Evolutionary conservation across 2,797 vertebrate genomes (phyloP).

Genomic region (Ctenopoma multispine): DNA sequence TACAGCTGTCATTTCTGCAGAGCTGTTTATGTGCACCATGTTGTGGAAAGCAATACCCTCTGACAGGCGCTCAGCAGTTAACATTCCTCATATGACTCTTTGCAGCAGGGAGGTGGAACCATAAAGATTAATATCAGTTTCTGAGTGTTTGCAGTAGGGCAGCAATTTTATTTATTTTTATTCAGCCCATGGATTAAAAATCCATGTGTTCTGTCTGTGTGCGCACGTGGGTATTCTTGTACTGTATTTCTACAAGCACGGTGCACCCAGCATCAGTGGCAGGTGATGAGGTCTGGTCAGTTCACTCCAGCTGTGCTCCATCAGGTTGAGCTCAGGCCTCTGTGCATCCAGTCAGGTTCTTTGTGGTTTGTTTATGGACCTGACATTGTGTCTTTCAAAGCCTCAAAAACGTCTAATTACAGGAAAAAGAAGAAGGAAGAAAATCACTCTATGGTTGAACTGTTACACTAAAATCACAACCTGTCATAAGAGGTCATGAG

Average conservation of each 20-base stretch:
- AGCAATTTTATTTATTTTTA: constrained; percentile 54
- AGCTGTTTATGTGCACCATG: background rate
- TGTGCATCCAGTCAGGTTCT: background rate
- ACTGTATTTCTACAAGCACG: background rate
- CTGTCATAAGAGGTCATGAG: background rate
- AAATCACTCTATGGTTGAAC: background rate
- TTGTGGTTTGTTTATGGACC: background rate
- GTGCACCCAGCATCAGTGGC: background rate
- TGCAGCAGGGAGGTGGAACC: constrained; percentile 36
- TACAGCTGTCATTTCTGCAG: constrained; percentile 16
- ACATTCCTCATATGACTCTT: constrained; percentile 18
- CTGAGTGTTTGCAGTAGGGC: constrained; percentile 22
- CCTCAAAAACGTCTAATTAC: background rate
- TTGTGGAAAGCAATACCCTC: constrained; percentile 8
- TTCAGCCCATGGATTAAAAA: constrained; percentile 51
- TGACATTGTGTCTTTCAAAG: background rate
- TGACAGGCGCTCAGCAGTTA: constrained; percentile 19
- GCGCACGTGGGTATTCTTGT: background rate
- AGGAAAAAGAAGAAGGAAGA: background rate
- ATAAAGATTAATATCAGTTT: constrained; percentile 29
- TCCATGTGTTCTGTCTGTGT: constrained; percentile 30
- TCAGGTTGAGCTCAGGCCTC: background rate
- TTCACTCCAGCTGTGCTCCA: too few relatives aligned
- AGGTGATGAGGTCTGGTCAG: too few relatives aligned
- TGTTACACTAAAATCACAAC: background rate